Base-by-base conservation (phyloP, 2,797 vertebrate species). In the Mus caroli region DNA sequence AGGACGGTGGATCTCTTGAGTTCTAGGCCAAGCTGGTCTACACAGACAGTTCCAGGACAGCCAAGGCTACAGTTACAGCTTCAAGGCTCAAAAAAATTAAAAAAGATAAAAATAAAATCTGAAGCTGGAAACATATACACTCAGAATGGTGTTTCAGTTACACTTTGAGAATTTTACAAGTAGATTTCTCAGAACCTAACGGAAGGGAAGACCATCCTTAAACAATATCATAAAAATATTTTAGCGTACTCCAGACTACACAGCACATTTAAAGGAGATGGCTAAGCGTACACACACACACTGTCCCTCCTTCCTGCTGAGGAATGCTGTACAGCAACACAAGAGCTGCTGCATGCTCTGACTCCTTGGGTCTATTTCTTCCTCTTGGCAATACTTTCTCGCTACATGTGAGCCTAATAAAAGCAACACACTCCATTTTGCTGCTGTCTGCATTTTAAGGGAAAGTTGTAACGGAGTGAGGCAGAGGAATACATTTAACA, bases 321-420 rank as follows among this genome's bases (percentile, higher is more conserved):
- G 10, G 46, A 87, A 58, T 12, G 60, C 26, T 93, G n/a, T 28
- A 43, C 58, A 92, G 40, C 73, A 88, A 87, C 76, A 20, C 54
- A 54, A 80, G 93, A 77, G 92, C 1, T 43, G 93, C 2, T 56
- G 8, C 8, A 3, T 17, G 62, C 34, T 37, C 40, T 54, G 71
- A 86, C 34, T 26, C 4, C 8, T 46, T 31, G 43, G 40, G 17
- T 79, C 84, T 77, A 58, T 6, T 26, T 88, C 87, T 46, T 80
- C 8, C 83, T 37, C n/a, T 67, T 71, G 71, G 54, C 22, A 46
- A 46, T 6, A 17, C 24, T 43, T 88, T 62, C 78, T 37, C 26
- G 52, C 50, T 88, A 60, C n/a, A 28, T 3, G 20, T 56, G 24
- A 97, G 56, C 86, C 90, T 79, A 50, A 77, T 54, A 88, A 96